A percentile compares a stretch with the other conserved stretches of the same genome.
These are phyloP conservation scores for Drosophila conformis DNA, from an alignment of 2,888 invertebrate species.

Conservation along the genomic window DNA sequence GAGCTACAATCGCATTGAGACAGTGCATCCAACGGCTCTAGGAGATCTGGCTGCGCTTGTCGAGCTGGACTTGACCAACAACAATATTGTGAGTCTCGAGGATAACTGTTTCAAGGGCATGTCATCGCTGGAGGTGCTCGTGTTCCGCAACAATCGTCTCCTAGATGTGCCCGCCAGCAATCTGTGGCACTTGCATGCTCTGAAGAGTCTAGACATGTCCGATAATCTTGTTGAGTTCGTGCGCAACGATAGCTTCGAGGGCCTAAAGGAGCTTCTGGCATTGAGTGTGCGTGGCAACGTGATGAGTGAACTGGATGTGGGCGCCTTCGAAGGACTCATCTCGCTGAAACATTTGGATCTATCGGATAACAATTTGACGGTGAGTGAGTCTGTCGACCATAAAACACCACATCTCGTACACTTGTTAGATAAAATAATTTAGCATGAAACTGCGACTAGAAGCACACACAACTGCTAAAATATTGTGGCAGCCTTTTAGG, in stretches of 20 bases:
- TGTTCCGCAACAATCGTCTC: slow-evolving; percentile 92
- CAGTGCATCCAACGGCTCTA: slow-evolving; percentile 91
- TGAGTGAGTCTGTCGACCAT: slow-evolving; percentile 74
- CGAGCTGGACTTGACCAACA: slow-evolving; percentile 91
- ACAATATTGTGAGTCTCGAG: slow-evolving; percentile 90
- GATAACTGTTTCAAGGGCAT: slow-evolving; percentile 89
- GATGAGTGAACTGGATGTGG: slow-evolving; percentile 89
- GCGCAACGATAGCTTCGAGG: slow-evolving; percentile 90
- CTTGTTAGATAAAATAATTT: slow-evolving; percentile 59
- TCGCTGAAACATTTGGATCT: slow-evolving; percentile 91
- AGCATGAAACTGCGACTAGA: slow-evolving; percentile 28
- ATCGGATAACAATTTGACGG: slow-evolving; percentile 92
- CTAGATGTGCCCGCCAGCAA: slow-evolving; percentile 91
- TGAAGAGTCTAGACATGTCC: slow-evolving; percentile 91
- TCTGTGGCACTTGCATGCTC: slow-evolving; percentile 88
- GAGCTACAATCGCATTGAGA: slow-evolving; percentile 91
- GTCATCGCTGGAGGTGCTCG: slow-evolving; percentile 89
- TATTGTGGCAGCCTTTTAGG: slow-evolving; percentile 45
- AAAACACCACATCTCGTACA: slow-evolving; percentile 39
- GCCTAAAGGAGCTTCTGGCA: slow-evolving; percentile 89
- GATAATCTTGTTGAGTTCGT: slow-evolving; percentile 92
- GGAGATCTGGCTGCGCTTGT: slow-evolving; percentile 90
- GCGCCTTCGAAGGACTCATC: slow-evolving; percentile 91
- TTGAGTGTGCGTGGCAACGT: slow-evolving; percentile 91
- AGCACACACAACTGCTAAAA: slow-evolving; percentile 39